A percentile compares a stretch with the other conserved stretches of the same genome.
Conservation (phyloP, 2,888 invertebrate genomes). For the Amitus sp. region DNA sequence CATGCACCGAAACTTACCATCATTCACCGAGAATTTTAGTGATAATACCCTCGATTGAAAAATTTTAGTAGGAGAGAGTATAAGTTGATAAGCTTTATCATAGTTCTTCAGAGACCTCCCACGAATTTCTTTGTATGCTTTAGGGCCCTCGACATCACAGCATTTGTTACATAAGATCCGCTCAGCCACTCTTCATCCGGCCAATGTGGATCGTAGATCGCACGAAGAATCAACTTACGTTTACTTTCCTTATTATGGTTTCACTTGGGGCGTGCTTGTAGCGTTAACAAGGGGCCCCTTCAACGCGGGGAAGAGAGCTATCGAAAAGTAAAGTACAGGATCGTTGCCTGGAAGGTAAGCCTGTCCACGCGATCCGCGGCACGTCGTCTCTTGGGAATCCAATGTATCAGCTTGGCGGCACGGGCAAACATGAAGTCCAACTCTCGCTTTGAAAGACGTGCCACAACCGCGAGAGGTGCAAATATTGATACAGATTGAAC, state of each 20-base stretch:
- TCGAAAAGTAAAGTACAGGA: constrained; percentile 34
- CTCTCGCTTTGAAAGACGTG: constrained; percentile 56
- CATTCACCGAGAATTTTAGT: background rate
- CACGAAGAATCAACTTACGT: constrained; percentile 46
- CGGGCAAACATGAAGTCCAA: constrained; percentile 52
- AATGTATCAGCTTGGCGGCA: constrained; percentile 48
- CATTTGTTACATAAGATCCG: constrained; percentile 23
- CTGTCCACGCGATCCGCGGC: constrained; percentile 56
- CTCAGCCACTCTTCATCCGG: constrained; percentile 24
- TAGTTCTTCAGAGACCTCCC: background rate
- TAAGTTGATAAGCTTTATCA: constrained; percentile 19
- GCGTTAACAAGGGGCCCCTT: constrained; percentile 25
- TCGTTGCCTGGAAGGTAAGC: no score
- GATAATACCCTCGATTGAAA: background rate
- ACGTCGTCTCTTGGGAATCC: constrained; percentile 61
- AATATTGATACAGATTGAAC: constrained; percentile 63
- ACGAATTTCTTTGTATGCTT: no score
- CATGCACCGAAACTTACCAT: no score
- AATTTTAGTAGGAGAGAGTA: constrained; percentile 6
- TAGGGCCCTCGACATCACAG: constrained; percentile 3
- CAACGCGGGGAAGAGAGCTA: constrained; percentile 12
- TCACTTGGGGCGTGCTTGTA: constrained; percentile 47
- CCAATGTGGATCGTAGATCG: constrained; percentile 18
- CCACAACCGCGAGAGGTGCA: constrained; percentile 51
- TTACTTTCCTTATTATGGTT: constrained; percentile 51